Evolutionary conservation across 1,140 invertebrate genomes (phyloP).

Genomic region (Tetranychus urticae): DNA sequence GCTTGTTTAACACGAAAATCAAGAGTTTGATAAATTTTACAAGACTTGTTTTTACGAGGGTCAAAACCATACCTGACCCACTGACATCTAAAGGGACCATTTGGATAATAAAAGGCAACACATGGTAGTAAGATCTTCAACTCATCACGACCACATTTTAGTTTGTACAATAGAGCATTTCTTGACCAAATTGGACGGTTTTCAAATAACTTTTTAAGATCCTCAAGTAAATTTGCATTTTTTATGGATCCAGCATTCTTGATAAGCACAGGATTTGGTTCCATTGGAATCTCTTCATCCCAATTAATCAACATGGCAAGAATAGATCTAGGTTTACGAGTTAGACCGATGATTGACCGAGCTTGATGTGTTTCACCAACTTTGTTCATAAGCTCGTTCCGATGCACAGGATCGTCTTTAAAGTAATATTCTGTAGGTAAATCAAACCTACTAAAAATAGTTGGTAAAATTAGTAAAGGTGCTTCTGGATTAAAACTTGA

Average conservation of each 20-base stretch:
- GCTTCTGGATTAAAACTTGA: background rate
- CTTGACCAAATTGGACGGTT: slow-evolving; percentile 62
- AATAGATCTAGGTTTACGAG: slow-evolving; percentile 3
- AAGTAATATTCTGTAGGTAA: slow-evolving; percentile 22
- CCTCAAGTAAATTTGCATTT: background rate
- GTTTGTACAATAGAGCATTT: slow-evolving; percentile 35
- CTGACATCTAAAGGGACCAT: slow-evolving; percentile 41
- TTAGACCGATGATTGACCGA: slow-evolving; percentile 1
- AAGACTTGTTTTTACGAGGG: slow-evolving; percentile 18
- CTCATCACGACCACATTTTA: slow-evolving; percentile 29
- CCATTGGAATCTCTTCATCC: slow-evolving; percentile 2
- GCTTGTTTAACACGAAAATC: slow-evolving; percentile 17
- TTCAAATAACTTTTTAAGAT: slow-evolving; percentile 28
- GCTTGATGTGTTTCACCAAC: background rate
- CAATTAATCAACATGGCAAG: slow-evolving; percentile 1
- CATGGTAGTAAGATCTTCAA: slow-evolving; percentile 54
- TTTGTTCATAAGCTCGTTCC: background rate
- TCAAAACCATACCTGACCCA: slow-evolving; percentile 24
- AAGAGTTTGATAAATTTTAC: slow-evolving; percentile 22
- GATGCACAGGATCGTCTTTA: slow-evolving; percentile 23
- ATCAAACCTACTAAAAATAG: slow-evolving; percentile 50
- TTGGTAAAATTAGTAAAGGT: slow-evolving; percentile 30
- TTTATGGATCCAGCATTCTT: background rate
- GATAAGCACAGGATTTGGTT: background rate
- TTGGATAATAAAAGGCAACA: slow-evolving; percentile 54